Evolutionary conservation across 2,888 invertebrate species (phyloP).

Genomic region (Laspeyria flexula): DNA sequence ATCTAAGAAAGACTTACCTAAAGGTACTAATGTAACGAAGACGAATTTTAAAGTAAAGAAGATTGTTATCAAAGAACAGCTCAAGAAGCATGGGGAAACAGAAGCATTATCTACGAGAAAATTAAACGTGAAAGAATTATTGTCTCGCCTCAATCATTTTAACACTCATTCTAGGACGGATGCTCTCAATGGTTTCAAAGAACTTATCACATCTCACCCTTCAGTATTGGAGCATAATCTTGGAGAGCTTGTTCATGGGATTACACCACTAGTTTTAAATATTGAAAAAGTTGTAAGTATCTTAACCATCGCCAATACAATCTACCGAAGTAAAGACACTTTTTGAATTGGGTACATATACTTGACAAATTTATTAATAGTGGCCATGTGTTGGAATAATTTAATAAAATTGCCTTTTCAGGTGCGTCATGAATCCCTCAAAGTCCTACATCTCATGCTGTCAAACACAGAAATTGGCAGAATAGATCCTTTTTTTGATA

Average conservation of each 20-base stretch:
- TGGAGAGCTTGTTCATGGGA: constrained; percentile 88
- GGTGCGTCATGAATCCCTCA: constrained; percentile 85
- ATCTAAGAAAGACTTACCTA: constrained; percentile 91
- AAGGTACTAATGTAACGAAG: constrained; percentile 95
- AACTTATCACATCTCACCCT: constrained; percentile 73
- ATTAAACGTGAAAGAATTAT: constrained; percentile 89
- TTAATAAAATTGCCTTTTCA: constrained; percentile 56
- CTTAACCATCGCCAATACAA: no score
- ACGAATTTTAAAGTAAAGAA: constrained; percentile 95
- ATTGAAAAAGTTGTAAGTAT: constrained; percentile 87
- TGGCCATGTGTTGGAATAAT: no score
- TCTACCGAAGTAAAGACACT: no score
- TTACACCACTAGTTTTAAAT: constrained; percentile 90
- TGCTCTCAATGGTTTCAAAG: constrained; percentile 87
- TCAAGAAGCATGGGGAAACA: constrained; percentile 81
- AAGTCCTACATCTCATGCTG: constrained; percentile 83
- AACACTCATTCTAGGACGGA: constrained; percentile 89
- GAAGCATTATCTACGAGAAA: constrained; percentile 89
- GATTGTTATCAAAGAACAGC: constrained; percentile 93
- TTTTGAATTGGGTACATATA: no score
- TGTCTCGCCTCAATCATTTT: constrained; percentile 90
- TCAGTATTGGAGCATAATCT: constrained; percentile 85
- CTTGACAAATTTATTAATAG: no score
- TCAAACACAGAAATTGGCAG: constrained; percentile 74
- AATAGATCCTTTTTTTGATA: constrained; percentile 90